These are phyloP conservation scores for Vandiemenella viatica DNA, from an alignment of 2,888 invertebrate species.

Conservation along the genomic window DNA sequence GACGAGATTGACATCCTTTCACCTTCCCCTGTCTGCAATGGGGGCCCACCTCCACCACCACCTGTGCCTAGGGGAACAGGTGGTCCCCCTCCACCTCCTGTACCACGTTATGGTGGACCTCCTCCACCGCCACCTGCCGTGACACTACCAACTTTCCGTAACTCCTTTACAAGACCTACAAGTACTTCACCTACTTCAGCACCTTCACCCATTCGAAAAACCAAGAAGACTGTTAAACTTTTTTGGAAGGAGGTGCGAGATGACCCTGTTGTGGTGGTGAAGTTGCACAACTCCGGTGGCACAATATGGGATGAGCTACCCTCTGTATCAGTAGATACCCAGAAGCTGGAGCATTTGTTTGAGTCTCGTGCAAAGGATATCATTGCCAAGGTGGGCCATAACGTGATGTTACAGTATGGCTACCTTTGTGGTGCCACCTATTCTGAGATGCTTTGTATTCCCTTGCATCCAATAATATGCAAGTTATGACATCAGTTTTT, in stretches of 20 bases:
- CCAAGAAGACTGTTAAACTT: slow-evolving; percentile 90
- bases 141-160: slow-evolving; percentile 21
- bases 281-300: slow-evolving; percentile 36
- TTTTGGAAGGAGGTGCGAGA: slow-evolving; percentile 95
- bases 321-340: slow-evolving; percentile 72
- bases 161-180: slow-evolving; percentile 19
- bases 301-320: slow-evolving; percentile 87
- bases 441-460: too few relatives aligned
- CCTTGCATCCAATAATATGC: too few relatives aligned
- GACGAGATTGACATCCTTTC: slow-evolving; percentile 71
- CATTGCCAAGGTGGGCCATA: slow-evolving; percentile 64
- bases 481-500: too few relatives aligned
- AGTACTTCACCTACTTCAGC: slow-evolving; percentile 22
- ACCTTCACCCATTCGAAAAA: slow-evolving; percentile 53
- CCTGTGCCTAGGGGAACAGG: slow-evolving; percentile 49
- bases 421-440: too few relatives aligned
- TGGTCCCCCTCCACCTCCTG: slow-evolving; percentile 30
- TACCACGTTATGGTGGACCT: slow-evolving; percentile 20
- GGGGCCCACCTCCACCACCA: slow-evolving; percentile 66
- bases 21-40: slow-evolving; percentile 46
- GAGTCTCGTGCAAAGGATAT: slow-evolving; percentile 93
- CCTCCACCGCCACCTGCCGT: slow-evolving; percentile 28
- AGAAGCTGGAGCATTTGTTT: slow-evolving; percentile 89
- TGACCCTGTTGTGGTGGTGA: slow-evolving; percentile 46
- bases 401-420: too few relatives aligned